A percentile compares a stretch with the other conserved stretches of the same genome.
These are phyloP conservation scores for Lineus longissimus DNA, from an alignment of 1,140 invertebrate genomes.

Conservation along the genomic window DNA sequence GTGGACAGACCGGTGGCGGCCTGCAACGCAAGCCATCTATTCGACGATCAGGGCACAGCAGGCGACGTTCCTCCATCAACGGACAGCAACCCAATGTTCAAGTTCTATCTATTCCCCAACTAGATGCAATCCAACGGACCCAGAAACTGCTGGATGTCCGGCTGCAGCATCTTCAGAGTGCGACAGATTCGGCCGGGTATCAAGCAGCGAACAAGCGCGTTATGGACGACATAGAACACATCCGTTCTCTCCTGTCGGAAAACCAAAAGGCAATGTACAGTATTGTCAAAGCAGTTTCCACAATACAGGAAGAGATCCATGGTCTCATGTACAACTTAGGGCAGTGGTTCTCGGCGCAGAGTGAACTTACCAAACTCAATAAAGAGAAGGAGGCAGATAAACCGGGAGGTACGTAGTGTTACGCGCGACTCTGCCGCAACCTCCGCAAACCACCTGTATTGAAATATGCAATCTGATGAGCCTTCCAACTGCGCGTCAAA, in stretches of 20 bases:
- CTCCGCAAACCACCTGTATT: too few species aligned
- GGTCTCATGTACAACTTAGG: slow-evolving; percentile 5
- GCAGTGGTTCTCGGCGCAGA: slow-evolving; percentile 6
- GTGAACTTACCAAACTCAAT: background rate
- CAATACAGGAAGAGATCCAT: slow-evolving; percentile 49
- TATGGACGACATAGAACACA: slow-evolving; percentile 50
- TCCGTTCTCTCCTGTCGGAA: slow-evolving; percentile 48
- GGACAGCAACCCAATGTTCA: slow-evolving; percentile 38
- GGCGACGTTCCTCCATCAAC: slow-evolving; percentile 31
- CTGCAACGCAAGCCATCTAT: background rate
- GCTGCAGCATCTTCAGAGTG: slow-evolving; percentile 50
- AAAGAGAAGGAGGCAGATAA: background rate
- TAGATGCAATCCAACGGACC: slow-evolving; percentile 50
- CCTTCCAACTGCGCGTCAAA: too few species aligned
- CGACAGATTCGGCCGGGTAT: slow-evolving; percentile 16
- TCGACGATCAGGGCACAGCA: slow-evolving; percentile 14
- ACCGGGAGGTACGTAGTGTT: too few species aligned
- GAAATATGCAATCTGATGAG: too few species aligned
- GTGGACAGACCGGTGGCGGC: background rate
- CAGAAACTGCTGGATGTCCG: slow-evolving; percentile 51
- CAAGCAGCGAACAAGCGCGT: slow-evolving; percentile 43
- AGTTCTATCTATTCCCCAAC: slow-evolving; percentile 49
- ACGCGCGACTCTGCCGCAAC: too few species aligned
- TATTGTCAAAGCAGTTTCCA: slow-evolving; percentile 46
- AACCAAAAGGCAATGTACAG: slow-evolving; percentile 52